Evolutionary conservation across 2,888 invertebrate genomes (phyloP).

Genomic region (Agriopis aurantiaria): DNA sequence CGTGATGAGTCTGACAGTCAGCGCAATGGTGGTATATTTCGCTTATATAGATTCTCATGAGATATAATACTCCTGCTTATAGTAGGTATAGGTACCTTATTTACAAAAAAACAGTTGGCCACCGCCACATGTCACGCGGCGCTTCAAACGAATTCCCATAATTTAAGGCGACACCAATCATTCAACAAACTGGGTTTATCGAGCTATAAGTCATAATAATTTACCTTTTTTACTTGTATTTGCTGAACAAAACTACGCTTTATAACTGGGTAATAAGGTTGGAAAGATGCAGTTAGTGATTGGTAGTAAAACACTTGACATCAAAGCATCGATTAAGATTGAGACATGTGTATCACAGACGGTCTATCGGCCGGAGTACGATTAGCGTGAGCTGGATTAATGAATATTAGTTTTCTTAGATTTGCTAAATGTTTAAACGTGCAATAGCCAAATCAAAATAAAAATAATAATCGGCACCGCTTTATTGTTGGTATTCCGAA

Average conservation of each 20-base stretch:
- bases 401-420: not conserved
- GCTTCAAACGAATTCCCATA: conserved; percentile 48
- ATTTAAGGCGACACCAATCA: conserved; percentile 63
- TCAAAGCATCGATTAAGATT: conserved; percentile 44
- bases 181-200: conserved; percentile 67
- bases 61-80: not conserved
- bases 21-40: too few relatives aligned
- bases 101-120: conserved; percentile 16
- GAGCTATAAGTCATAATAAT: conserved; percentile 63
- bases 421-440: not conserved
- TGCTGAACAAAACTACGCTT: conserved; percentile 24
- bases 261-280: conserved; percentile 16
- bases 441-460: not conserved
- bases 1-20: too few relatives aligned
- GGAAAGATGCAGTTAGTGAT: conserved; percentile 4
- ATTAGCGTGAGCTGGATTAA: conserved; percentile 1
- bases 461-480: too few relatives aligned
- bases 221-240: conserved; percentile 40
- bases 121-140: conserved; percentile 43
- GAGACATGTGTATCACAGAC: conserved; percentile 48
- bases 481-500: too few relatives aligned
- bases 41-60: conserved; percentile 3
- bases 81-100: conserved; percentile 21
- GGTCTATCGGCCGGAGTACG: conserved; percentile 14
- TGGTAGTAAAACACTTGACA: conserved; percentile 41